phyloP scores from a whole-genome alignment of 2,888 invertebrate species.

The Lithosia quadra region DNA sequence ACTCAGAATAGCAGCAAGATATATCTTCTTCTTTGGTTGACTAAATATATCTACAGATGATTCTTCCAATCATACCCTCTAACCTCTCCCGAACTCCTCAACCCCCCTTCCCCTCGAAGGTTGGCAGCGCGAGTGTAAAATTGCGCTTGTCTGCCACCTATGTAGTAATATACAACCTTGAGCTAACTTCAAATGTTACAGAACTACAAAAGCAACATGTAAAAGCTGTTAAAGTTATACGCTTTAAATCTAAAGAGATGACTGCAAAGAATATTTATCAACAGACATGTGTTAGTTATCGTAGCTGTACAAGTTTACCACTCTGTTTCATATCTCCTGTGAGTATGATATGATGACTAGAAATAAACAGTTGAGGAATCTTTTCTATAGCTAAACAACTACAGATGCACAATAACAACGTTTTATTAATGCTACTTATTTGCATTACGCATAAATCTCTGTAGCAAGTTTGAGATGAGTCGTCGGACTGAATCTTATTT shows the following conservation, averaged over 20 bases:
- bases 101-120: no score
- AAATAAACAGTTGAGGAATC: slow-evolving; percentile 9
- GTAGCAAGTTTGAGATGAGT: not conserved
- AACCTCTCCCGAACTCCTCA: no score
- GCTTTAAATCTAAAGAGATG: not conserved
- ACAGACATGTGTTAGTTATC: not conserved
- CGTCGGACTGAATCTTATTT: not conserved
- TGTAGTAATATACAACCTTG: not conserved
- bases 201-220: not conserved
- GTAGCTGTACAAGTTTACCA: not conserved
- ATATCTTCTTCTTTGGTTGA: no score
- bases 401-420: not conserved
- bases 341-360: not conserved
- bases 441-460: not conserved
- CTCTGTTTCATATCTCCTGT: slow-evolving; percentile 7
- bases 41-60: no score
- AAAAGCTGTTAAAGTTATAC: not conserved
- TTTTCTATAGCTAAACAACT: slow-evolving; percentile 1
- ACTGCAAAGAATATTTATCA: slow-evolving; percentile 10
- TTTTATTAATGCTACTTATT: not conserved
- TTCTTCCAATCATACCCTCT: no score
- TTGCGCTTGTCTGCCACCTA: no score
- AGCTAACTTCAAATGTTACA: not conserved
- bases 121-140: no score
- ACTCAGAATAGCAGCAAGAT: no score